phyloP scores from a whole-genome alignment of 2,888 invertebrate genomes.

The Lottia gigantea region DNA sequence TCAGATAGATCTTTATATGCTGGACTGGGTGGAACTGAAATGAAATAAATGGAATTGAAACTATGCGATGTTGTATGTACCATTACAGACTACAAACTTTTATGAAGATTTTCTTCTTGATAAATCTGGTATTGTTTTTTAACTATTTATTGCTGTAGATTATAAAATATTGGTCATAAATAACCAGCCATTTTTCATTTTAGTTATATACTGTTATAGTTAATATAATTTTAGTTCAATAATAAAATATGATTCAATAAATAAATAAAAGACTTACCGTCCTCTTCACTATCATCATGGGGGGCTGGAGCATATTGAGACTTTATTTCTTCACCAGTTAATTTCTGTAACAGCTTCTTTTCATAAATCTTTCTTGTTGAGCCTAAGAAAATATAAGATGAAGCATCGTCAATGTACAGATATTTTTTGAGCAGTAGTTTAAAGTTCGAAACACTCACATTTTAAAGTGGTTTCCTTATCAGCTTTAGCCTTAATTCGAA shows the following conservation, averaged over 20 bases:
- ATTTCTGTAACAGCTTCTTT: conserved; percentile 42
- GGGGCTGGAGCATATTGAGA: conserved; percentile 27
- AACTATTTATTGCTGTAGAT: too few relatives aligned
- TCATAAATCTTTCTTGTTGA: conserved; percentile 52
- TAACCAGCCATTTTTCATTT: too few relatives aligned
- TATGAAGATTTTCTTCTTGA: too few relatives aligned
- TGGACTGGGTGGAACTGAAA: conserved; percentile 1
- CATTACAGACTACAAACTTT: too few relatives aligned
- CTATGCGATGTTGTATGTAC: too few relatives aligned
- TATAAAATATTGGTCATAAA: too few relatives aligned
- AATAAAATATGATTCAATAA: too few relatives aligned
- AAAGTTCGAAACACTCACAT: not conserved
- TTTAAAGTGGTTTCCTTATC: too few relatives aligned
- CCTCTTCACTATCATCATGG: conserved; percentile 41
- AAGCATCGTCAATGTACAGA: not conserved
- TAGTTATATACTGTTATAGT: too few relatives aligned
- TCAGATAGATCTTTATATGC: not conserved
- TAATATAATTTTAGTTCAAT: too few relatives aligned
- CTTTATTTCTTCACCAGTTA: conserved; percentile 29
- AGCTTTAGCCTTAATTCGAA: too few relatives aligned
- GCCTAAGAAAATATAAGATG: conserved; percentile 37
- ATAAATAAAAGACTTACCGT: not conserved
- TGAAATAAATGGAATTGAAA: not conserved
- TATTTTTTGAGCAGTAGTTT: not conserved
- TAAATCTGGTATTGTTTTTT: too few relatives aligned